Evolutionary conservation across 2,888 invertebrate species (phyloP), one percentile per base, ranked within the genome.

Genomic region (Nymphalis c-album): DNA sequence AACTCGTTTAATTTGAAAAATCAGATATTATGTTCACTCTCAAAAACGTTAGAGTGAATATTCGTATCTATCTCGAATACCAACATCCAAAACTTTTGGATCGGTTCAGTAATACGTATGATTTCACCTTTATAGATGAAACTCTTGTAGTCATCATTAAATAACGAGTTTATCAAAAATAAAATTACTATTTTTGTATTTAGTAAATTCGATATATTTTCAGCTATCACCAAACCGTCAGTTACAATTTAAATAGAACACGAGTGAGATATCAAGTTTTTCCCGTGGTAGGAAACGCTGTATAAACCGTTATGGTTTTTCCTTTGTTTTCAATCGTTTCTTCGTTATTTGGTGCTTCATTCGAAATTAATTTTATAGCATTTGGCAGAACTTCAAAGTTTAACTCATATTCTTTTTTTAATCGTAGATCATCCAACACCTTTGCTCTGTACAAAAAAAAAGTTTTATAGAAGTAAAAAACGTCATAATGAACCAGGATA

Each of bases 361-460:
- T 18, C 74, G 77, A 59, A 10, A 40, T 55, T 57, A 71, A 62
- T 18, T 78, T 81, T n/a, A 80, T 63, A 1, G 73, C 64, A 26
- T 82, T 78, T 0, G 85, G 80, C n/a, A 84, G 61, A 2, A 84
- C 72, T 59, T 89, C 83, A 71, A 85, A 88, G 1, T 78, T 73
- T 18, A 87, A 75, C 66, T 87, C 85, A 85, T 90, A 91, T 77
- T 90, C 92, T 70, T 86, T 91, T 61, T 81, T 86, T 13, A 91
- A 71, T 20, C 87, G 74, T 20, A 90, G 65, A 16, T 79, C 75
- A 71, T 87, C 86, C 55, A 91, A 72, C 45, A 79, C 76, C 71
- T 84, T 80, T n/a, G 84, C 83, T 60, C 91, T 91, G 80, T 7
- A 74, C 76, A 64, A 53, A 55, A 59, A n/a, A 45, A 8, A 35